Evolutionary conservation across 2,113 vertebrate genomes (phyloP).

Genomic region (Cranoglanis bouderius): DNA sequence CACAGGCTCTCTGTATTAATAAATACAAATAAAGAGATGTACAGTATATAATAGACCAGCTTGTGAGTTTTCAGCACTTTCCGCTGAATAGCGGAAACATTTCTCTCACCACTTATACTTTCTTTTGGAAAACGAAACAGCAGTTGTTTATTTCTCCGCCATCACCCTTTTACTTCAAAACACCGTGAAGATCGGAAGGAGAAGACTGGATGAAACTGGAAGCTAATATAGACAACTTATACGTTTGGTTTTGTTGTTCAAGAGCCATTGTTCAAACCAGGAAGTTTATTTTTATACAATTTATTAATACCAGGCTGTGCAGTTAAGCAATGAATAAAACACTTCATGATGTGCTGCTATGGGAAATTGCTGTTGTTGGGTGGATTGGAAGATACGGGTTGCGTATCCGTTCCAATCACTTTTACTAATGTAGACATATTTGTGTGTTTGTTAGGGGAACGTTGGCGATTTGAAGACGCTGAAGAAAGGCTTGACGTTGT

Average conservation of each 20-base stretch:
- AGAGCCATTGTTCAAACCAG: background rate
- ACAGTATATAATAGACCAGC: background rate
- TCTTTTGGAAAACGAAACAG: background rate
- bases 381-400: background rate
- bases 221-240: background rate
- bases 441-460: conserved; percentile 56
- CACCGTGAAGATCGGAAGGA: background rate
- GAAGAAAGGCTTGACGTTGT: conserved; percentile 81
- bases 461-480: conserved; percentile 78
- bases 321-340: background rate
- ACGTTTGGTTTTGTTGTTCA: background rate
- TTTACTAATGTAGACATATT: background rate
- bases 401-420: background rate
- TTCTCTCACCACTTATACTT: background rate
- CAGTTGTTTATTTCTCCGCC: background rate
- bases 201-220: background rate
- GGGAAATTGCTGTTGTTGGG: background rate
- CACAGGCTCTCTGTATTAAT: background rate
- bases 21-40: background rate
- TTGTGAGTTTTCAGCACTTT: background rate
- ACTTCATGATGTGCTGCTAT: background rate
- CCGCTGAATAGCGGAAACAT: background rate
- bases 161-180: background rate
- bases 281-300: background rate
- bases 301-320: background rate